Evolutionary conservation across 2,113 vertebrate genomes (phyloP).

Genomic region (Illadopsis cleaveri): DNA sequence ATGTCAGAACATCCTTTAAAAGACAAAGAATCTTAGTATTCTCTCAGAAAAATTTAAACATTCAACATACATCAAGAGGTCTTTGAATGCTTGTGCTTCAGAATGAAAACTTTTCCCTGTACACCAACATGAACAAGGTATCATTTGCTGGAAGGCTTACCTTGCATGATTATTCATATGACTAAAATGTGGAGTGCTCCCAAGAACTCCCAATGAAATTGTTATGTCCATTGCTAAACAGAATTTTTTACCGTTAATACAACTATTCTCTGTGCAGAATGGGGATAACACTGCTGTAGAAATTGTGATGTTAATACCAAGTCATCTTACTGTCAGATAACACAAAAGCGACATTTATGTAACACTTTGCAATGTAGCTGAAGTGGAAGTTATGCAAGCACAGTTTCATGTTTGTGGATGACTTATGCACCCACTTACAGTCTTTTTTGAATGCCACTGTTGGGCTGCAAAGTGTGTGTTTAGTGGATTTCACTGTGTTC

Average conservation of each 20-base stretch:
- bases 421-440: not conserved
- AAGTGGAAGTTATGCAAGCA: not conserved
- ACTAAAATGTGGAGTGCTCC: not conserved
- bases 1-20: not conserved
- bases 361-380: not conserved
- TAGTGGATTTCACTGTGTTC: not conserved
- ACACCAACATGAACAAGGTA: not conserved
- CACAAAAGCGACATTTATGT: not conserved
- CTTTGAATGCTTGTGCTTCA: not conserved
- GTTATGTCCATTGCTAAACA: not conserved
- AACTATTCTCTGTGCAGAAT: not conserved
- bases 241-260: not conserved
- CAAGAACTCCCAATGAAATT: not conserved
- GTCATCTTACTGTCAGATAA: not conserved
- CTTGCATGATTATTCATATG: not conserved
- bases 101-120: not conserved
- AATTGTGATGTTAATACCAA: not conserved
- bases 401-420: fast-evolving
- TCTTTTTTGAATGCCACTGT: not conserved
- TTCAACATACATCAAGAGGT: not conserved
- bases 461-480: not conserved
- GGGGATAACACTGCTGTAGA: not conserved
- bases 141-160: not conserved
- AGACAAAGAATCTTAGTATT: not conserved
- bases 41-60: not conserved